Conservation (phyloP, 2,888 invertebrate genomes). For the Plagodis dolabraria region DNA sequence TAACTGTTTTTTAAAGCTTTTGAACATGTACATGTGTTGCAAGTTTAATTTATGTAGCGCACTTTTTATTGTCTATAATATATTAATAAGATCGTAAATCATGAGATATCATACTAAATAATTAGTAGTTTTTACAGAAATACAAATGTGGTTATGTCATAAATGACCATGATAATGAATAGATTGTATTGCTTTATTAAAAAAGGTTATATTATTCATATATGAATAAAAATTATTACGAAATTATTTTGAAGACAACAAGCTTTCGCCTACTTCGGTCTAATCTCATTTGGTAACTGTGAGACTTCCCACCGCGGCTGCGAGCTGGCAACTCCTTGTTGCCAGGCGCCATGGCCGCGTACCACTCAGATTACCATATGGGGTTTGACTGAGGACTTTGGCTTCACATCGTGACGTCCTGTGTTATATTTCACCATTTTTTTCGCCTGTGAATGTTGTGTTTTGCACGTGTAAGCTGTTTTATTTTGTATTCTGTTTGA, state of each 20-base stretch:
- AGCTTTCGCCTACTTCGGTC: constrained; percentile 86
- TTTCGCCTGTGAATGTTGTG: constrained; percentile 48
- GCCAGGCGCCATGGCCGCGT: constrained; percentile 53
- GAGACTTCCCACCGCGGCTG: constrained; percentile 85
- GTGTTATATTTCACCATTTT: constrained; percentile 63
- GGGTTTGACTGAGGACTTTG: constrained; percentile 88
- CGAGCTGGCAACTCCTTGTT: constrained; percentile 46
- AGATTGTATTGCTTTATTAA: no score
- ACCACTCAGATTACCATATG: constrained; percentile 93
- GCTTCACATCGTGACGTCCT: constrained; percentile 81
- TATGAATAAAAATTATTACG: no score
- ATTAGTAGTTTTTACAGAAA: no score
- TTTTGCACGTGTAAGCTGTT: constrained; percentile 62
- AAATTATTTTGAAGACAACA: constrained; percentile 18
- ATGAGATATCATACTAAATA: no score
- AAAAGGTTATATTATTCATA: no score
- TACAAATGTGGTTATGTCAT: no score
- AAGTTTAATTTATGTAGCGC: neutral
- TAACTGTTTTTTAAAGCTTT: constrained; percentile 11
- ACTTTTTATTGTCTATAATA: neutral
- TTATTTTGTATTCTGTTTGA: constrained; percentile 58
- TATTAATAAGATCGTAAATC: no score
- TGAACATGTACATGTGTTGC: constrained; percentile 4
- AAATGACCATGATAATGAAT: no score
- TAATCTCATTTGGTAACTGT: constrained; percentile 99